Conservation (phyloP, 2,797 vertebrate genomes). For the Myioborus melanocephalus region DNA sequence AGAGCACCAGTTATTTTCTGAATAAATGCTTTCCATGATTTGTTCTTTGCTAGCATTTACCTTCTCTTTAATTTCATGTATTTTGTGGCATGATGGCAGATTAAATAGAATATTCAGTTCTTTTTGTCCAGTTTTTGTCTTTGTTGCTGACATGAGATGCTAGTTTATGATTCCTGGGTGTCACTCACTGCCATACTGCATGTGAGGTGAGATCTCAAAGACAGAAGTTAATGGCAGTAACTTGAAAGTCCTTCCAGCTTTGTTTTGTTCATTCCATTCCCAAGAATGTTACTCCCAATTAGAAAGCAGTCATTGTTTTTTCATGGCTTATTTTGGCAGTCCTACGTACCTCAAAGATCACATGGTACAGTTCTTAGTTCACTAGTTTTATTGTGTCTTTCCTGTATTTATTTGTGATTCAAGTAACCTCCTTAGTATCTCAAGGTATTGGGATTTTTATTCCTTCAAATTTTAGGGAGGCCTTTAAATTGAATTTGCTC, state of each 20-base stretch:
- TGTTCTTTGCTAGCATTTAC: not conserved
- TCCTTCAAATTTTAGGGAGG: not conserved
- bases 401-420: not conserved
- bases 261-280: not conserved
- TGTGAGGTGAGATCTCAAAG: not conserved
- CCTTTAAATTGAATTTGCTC: not conserved
- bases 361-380: not conserved
- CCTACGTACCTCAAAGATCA: not conserved
- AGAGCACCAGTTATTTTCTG: not conserved
- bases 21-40: not conserved
- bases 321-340: not conserved
- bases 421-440: not conserved
- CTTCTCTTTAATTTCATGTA: not conserved
- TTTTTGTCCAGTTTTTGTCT: not conserved
- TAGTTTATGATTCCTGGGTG: not conserved
- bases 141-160: not conserved
- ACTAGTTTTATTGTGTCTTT: not conserved
- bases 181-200: not conserved
- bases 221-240: not conserved
- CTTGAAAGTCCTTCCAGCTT: not conserved
- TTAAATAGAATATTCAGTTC: not conserved
- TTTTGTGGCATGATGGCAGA: not conserved
- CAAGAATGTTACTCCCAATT: not conserved
- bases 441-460: not conserved
- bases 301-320: not conserved